Evolutionary conservation across 2,797 vertebrate species (phyloP).

Genomic region (Falco cherrug): DNA sequence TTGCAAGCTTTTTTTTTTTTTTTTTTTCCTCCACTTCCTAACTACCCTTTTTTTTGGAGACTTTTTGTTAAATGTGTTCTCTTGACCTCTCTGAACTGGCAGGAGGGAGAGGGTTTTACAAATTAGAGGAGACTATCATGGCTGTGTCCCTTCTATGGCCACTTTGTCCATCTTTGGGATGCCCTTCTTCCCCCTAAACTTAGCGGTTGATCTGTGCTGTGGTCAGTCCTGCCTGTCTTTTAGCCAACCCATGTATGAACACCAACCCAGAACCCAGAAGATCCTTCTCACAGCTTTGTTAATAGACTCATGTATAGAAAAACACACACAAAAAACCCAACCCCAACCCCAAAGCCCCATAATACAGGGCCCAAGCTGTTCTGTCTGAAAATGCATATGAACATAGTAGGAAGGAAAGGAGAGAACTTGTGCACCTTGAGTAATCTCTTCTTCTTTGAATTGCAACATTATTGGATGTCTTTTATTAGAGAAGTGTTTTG

Average conservation of each 20-base stretch:
- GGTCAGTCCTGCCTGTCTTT: neutral
- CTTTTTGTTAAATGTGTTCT: neutral
- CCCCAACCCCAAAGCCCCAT: neutral
- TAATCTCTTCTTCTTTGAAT: neutral
- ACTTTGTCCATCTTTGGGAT: neutral
- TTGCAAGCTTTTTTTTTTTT: neutral
- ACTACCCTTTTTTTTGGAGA: neutral
- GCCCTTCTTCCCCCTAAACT: neutral
- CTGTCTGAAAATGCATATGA: constrained; percentile 13
- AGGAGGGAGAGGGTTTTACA: neutral
- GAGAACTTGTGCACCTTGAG: neutral
- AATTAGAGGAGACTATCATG: neutral
- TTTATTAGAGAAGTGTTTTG: neutral
- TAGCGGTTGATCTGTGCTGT: neutral
- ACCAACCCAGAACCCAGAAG: neutral
- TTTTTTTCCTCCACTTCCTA: neutral
- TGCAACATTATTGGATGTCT: neutral
- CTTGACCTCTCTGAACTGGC: neutral
- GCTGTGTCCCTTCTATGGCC: neutral
- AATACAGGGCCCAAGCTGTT: neutral
- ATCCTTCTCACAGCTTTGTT: neutral
- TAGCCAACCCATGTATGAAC: neutral
- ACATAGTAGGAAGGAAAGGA: neutral
- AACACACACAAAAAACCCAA: neutral
- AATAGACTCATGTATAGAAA: neutral